Evolutionary conservation across 2,113 vertebrate genomes (phyloP), one percentile per base, ranked within the genome.

Genomic region (Sula dactylatra): DNA sequence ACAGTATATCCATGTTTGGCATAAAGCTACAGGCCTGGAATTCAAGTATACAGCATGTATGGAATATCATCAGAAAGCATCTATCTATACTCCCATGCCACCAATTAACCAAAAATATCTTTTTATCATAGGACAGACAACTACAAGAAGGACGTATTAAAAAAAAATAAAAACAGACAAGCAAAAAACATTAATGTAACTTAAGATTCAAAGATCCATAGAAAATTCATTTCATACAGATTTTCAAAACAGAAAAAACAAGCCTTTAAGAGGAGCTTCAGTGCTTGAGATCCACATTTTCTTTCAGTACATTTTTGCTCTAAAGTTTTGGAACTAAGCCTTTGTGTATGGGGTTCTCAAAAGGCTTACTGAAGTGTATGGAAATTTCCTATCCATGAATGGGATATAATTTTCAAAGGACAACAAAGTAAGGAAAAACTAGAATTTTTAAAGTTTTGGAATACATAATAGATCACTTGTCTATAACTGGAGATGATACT

Each of bases 11-110:
- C 71, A 62, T 89, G 56, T 86, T 79, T 95, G 40, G 36, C 70
- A 86, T 56, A 96, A 96, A 93, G 50, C 85, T 94, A 19, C 27
- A 94, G 52, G 42, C 54, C 72, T 56, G 10, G 40, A 94, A 95
- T 69, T 82, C 83, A 93, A 86, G 50, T 45, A 59, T 61, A 31
- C 4, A 76, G 16, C 13, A 55, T n/a, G 7, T 59, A 62, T 54
- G 25, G 44, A 92, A 91, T 95, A 36, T 40, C 86, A 73, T 54
- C 44, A 45, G 54, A 88, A 93, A 88, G 15, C 62, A 59, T 22
- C 34, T 95, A 59, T 22, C 34, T 95, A 76, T 52, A 54, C 13
- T 8, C 13, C 27, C 50, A 42, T 69, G 58, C 22, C 40, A 93
- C 34, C 17, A 81, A 58, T 78, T 65, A 83, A 32, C 4, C 8